A percentile compares a stretch with the other conserved stretches of the same genome.
phyloP scores from a whole-genome alignment of 2,797 vertebrate genomes.

The Antrozous pallidus region DNA sequence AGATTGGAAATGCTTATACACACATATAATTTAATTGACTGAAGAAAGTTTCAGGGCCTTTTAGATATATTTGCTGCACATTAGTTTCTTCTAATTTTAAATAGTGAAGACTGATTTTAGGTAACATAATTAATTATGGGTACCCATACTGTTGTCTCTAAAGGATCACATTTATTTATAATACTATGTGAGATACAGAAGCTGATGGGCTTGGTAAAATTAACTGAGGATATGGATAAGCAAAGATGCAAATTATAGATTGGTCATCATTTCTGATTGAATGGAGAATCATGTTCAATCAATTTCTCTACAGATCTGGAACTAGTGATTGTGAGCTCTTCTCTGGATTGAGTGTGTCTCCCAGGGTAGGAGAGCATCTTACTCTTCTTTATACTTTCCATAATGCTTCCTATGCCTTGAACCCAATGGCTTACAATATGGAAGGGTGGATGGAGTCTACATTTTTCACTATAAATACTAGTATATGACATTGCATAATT shows the following conservation, averaged over 20 bases:
- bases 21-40: not conserved
- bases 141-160: not conserved
- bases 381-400: not conserved
- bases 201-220: not conserved
- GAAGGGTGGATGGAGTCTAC: not conserved
- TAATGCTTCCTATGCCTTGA: not conserved
- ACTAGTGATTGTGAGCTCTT: not conserved
- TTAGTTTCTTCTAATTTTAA: not conserved
- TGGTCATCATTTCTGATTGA: not conserved
- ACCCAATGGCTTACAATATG: not conserved
- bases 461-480: not conserved
- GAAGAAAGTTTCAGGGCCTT: not conserved
- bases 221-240: not conserved
- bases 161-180: not conserved
- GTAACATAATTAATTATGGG: not conserved
- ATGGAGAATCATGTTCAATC: not conserved
- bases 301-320: not conserved
- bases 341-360: not conserved
- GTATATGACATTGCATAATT: not conserved
- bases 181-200: not conserved
- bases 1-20: not conserved
- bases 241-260: not conserved
- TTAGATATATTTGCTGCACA: not conserved
- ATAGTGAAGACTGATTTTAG: not conserved
- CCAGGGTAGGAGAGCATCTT: not conserved